Evolutionary conservation across 2,888 invertebrate species (phyloP), one percentile per base, ranked within the genome.

Genomic region (Diarsia mendica): DNA sequence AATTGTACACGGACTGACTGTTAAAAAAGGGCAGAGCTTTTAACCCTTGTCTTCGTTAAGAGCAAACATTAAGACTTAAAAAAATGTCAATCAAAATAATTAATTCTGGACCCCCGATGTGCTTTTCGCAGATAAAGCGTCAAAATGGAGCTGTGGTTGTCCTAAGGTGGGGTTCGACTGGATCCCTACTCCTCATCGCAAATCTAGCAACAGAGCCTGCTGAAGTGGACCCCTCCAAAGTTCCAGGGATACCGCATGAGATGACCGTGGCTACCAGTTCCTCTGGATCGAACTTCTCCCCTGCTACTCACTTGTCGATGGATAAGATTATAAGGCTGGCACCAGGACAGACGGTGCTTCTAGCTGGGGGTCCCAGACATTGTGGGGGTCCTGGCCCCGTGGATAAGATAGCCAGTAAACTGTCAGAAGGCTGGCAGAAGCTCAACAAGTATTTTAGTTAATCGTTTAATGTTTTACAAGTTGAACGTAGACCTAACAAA

Each of bases 361-460:
- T 96, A 2, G 94, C 91, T 1, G 96, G 96, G 13, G 92, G 93
- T 0, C 94, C 95, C 0, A 90, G 96, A 48, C 95, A 95, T 55
- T 96, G 96, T 72, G 95, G 95, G 0, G 96, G 96, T 0, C 95
- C 96, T 0, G 96, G 96, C 0, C 96, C 96, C 0, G 96, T 96
- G 2, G 96, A 96, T 78, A 96, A 95, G 80, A 96, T 96, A 23
- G 91, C 96, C 39, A 95, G 73, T 75, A 96, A 95, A 78, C 82
- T 96, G n/a, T 89, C 94, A 0, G 96, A 96, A 79, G 96, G 96
- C 0, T 96, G 96, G 95, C 95, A 96, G 88, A 96, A 95, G 85
- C 86, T 96, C 77, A 96, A 96, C 89, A 96, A 96, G 89, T 96
- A 96, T 87, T 96, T 96, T 72, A 92, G 91, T 51, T 77, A 93